Base-by-base conservation (phyloP, 2,888 invertebrate species). In the Folsomia manolachei region DNA sequence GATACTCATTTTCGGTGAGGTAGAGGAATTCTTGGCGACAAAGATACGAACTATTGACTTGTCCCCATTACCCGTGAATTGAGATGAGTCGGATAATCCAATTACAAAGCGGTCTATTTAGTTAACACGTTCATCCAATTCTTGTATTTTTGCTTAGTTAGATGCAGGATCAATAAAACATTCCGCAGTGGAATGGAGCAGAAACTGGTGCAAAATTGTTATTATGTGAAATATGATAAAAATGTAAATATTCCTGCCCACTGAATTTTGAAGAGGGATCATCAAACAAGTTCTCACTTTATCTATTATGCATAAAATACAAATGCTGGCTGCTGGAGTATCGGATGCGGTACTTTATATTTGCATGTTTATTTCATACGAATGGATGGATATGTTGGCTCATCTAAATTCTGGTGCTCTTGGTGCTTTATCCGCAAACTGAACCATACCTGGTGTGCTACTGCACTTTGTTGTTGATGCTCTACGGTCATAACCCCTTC, bases 21-120 rank as follows among this genome's bases (percentile, higher is more conserved):
- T 27, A 19, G 26, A 27, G 62, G 18, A 25, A 11, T 21, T 27
- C 18, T 64, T 64, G 64, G 64, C 27, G 64, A 64, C 64, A 64
- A 27, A 64, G 27, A 27, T 64, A 39, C 39, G 39, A 39, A 39
- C 4, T 14, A 39, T 39, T 39, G 4, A 39, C n/a, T n/a, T n/a
- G 39, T 39, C 7, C 14, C 14, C 39, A 39, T 14, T 39, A 9
- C 39, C 7, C 39, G 39, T 9, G 39, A 39, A 39, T 4, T 4
- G 14, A 14, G 14, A 39, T 39, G 39, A 4, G 39, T 39, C 14
- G 39, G 39, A 39, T 14, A n/a, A n/a, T n/a, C n/a, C n/a, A n/a
- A n/a, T n/a, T n/a, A n/a, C n/a, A n/a, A n/a, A n/a, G n/a, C n/a
- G n/a, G n/a, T n/a, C n/a, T n/a, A n/a, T n/a, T n/a, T n/a, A n/a